These are phyloP conservation scores for Bilobella aurantiaca DNA, from an alignment of 1,140 invertebrate species.

Conservation along the genomic window DNA sequence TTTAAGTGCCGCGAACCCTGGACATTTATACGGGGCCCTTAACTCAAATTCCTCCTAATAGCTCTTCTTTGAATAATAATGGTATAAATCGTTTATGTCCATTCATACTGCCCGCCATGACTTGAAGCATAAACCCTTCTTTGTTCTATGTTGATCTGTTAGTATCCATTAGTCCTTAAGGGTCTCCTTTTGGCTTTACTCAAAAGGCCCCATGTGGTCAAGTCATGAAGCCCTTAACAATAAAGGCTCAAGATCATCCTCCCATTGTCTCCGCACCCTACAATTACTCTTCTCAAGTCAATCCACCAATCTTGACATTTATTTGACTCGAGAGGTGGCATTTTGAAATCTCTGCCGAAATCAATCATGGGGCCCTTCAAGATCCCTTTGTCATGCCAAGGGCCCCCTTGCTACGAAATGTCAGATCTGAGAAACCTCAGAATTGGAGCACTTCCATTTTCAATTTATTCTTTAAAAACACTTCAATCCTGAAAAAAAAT, in stretches of 20 bases:
- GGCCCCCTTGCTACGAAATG: too few species aligned
- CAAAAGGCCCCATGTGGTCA: neutral
- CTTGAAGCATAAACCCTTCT: too few species aligned
- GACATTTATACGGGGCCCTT: too few species aligned
- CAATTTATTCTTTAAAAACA: too few species aligned
- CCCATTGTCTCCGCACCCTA: neutral
- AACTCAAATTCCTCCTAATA: too few species aligned
- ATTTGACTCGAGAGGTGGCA: neutral
- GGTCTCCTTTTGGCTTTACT: neutral
- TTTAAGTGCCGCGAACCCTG: too few species aligned
- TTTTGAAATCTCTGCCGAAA: neutral
- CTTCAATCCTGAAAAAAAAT: too few species aligned
- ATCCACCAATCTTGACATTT: neutral
- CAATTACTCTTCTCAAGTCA: neutral
- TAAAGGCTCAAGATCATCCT: neutral
- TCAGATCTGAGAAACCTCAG: too few species aligned
- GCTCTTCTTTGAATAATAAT: too few species aligned
- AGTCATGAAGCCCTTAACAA: neutral
- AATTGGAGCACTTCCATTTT: too few species aligned
- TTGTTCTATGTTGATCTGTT: neutral
- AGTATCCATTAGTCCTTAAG: neutral
- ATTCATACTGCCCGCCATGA: too few species aligned
- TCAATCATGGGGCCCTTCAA: neutral
- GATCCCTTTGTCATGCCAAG: neutral
- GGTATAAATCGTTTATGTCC: too few species aligned